These are phyloP conservation scores for Tenodera sinensis DNA, from an alignment of 2,888 invertebrate species.

Conservation along the genomic window DNA sequence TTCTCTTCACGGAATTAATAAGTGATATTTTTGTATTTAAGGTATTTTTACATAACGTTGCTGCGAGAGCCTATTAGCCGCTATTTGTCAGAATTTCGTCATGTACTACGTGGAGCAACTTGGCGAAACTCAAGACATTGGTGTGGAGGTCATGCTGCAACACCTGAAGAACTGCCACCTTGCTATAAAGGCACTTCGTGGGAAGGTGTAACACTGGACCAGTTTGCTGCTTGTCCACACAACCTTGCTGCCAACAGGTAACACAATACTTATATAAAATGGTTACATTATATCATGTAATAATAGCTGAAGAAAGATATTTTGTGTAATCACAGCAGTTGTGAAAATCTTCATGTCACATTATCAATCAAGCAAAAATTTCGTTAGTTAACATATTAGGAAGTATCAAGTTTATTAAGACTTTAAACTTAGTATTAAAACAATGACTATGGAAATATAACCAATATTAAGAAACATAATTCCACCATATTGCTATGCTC, in stretches of 20 bases:
- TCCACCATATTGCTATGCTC: too few species aligned
- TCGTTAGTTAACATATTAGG: too few species aligned
- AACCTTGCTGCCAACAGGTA: conserved; percentile 87
- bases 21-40: conserved; percentile 36
- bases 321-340: too few species aligned
- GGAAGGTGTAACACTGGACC: conserved; percentile 84
- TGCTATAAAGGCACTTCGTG: conserved; percentile 77
- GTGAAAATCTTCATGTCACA: too few species aligned
- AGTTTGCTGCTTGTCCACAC: conserved; percentile 86
- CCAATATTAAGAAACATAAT: too few species aligned
- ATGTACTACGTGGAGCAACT: conserved; percentile 94
- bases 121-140: conserved; percentile 76
- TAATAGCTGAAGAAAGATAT: too few species aligned
- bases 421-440: too few species aligned
- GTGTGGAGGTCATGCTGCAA: conserved; percentile 69
- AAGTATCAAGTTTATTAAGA: too few species aligned
- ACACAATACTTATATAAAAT: background rate
- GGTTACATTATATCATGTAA: background rate
- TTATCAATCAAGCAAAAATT: too few species aligned
- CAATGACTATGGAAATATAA: too few species aligned
- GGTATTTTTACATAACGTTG: conserved; percentile 95
- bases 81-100: conserved; percentile 94
- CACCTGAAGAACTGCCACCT: conserved; percentile 76
- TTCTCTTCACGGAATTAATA: background rate
- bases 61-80: conserved; percentile 89